These are phyloP conservation scores for Anguilla anguilla DNA, from an alignment of 2,797 vertebrate genomes.

Conservation along the genomic window DNA sequence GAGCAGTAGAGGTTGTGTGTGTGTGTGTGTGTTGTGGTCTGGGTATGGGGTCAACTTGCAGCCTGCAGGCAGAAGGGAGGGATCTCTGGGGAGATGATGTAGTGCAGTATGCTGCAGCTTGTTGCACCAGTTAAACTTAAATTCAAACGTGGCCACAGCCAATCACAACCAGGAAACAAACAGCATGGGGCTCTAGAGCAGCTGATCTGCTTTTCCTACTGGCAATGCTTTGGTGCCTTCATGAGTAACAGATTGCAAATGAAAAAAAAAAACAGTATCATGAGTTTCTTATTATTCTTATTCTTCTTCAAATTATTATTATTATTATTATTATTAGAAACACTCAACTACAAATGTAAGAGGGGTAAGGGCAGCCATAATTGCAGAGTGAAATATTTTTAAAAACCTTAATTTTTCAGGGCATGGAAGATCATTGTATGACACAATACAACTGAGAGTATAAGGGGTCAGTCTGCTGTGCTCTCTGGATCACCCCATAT, in stretches of 20 bases:
- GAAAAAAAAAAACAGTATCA: not conserved
- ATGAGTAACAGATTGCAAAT: conserved; percentile 6
- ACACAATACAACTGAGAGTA: conserved; percentile 64
- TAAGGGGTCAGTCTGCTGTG: conserved; percentile 73
- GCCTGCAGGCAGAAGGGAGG: conserved; percentile 45
- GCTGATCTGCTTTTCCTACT: not conserved
- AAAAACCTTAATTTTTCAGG: not conserved
- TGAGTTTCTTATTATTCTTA: not conserved
- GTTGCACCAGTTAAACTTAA: conserved; percentile 30
- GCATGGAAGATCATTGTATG: conserved; percentile 58
- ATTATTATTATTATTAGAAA: conserved; percentile 9
- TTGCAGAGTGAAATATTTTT: not conserved
- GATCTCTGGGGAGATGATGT: conserved; percentile 7
- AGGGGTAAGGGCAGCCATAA: not conserved
- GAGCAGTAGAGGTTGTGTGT: conserved; percentile 21
- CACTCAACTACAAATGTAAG: not conserved
- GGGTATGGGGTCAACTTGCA: conserved; percentile 57
- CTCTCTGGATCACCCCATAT: not conserved
- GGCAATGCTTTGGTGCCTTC: not conserved
- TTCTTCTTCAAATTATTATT: not conserved
- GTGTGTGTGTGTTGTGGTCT: conserved; percentile 38
- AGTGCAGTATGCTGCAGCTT: conserved; percentile 26
- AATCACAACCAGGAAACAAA: conserved; percentile 69
- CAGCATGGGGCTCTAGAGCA: conserved; percentile 36
- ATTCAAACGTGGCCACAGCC: conserved; percentile 63